These are phyloP conservation scores for Terebella lapidaria DNA, from an alignment of 2,888 invertebrate species.

Conservation along the genomic window DNA sequence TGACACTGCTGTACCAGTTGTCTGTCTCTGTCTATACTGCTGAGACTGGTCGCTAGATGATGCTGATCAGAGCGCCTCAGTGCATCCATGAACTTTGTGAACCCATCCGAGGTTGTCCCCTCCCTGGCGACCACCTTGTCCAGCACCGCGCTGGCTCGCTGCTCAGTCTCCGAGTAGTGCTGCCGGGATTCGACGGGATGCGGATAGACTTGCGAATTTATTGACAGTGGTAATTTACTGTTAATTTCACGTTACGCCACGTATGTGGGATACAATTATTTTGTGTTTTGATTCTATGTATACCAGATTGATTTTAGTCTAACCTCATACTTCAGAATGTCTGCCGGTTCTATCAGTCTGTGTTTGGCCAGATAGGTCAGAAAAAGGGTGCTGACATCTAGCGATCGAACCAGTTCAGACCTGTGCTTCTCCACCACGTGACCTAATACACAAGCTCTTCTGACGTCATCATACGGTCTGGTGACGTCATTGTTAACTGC, in stretches of 20 bases:
- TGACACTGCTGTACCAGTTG: slow-evolving; percentile 6
- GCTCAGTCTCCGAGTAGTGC: neutral
- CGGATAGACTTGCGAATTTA: too few species aligned
- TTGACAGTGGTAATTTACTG: too few species aligned
- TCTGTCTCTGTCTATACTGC: slow-evolving; percentile 2
- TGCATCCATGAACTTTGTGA: slow-evolving; percentile 5
- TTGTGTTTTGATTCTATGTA: too few species aligned
- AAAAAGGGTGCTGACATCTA: neutral
- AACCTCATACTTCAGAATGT: slow-evolving; percentile 7
- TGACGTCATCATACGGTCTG: neutral
- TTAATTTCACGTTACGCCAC: too few species aligned
- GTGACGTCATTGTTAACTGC: too few species aligned
- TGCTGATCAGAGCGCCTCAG: slow-evolving; percentile 3
- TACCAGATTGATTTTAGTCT: too few species aligned
- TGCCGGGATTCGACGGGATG: too few species aligned
- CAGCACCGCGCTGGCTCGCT: neutral
- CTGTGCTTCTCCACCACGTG: neutral
- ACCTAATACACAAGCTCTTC: neutral
- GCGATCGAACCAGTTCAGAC: neutral
- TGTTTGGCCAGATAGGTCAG: slow-evolving; percentile 5
- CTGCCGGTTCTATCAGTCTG: neutral
- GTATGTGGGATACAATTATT: too few species aligned
- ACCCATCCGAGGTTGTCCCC: neutral
- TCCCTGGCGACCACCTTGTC: neutral
- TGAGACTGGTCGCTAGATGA: slow-evolving; percentile 1